Percentiles rank a stretch among this genome's conserved stretches.
phyloP scores from a whole-genome alignment of 2,888 invertebrate species.

The Podabrus alpinus region DNA sequence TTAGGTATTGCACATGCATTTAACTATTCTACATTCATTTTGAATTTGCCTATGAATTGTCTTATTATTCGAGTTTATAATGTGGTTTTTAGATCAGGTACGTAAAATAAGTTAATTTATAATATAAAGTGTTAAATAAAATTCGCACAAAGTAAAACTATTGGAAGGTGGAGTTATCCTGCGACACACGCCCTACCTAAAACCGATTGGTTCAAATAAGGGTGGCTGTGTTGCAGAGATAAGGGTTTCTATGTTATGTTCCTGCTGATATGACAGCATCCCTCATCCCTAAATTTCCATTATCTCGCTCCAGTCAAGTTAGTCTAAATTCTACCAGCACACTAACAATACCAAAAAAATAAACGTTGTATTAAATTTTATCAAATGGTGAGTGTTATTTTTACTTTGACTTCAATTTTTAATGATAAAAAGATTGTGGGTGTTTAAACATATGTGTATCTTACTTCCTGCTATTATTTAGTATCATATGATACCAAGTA shows the following conservation, averaged over 20 bases:
- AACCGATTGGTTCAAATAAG: constrained; percentile 31
- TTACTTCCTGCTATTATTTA: not conserved
- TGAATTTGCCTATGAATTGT: not conserved
- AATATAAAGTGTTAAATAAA: not conserved
- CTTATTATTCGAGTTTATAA: not conserved
- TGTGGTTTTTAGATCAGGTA: not conserved
- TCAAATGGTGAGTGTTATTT: not conserved
- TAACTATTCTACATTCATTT: not conserved
- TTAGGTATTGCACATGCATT: not conserved
- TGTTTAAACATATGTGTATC: not conserved
- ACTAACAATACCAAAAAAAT: not conserved
- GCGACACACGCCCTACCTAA: constrained; percentile 22
- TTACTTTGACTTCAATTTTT: not conserved
- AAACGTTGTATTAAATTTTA: not conserved
- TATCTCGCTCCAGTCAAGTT: not conserved
- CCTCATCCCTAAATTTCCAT: constrained; percentile 13
- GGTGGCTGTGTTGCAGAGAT: constrained; percentile 38
- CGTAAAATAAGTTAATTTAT: not conserved
- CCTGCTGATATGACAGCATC: constrained; percentile 29
- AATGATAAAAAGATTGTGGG: not conserved
- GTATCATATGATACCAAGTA: not conserved
- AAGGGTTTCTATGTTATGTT: constrained; percentile 28
- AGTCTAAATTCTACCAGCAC: not conserved
- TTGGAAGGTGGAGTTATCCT: constrained; percentile 21
- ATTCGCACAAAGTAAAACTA: not conserved